Base-by-base conservation (phyloP, 1,140 invertebrate species). In the Hyles vespertilio region DNA sequence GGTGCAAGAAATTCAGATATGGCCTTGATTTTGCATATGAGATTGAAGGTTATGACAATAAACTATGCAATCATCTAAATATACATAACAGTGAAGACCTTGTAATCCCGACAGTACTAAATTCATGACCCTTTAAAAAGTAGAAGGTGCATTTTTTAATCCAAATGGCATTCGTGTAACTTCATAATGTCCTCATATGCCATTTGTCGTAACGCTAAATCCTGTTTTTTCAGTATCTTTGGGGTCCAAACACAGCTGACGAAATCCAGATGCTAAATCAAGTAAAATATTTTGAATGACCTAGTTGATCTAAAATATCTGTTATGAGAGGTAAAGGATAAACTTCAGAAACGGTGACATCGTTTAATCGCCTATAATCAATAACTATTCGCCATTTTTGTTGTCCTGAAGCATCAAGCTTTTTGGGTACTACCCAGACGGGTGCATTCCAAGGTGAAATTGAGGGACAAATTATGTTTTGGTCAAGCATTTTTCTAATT, bases 1-100 rank as follows among this genome's bases (percentile, higher is more conserved):
- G 88, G 87, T 8, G 58, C 33, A 9, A 79, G 77, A 58, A 77
- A 90, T 74, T 46, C 36, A 32, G 32, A 44, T 33, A 55, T 32
- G 36, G 56, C 56, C 32, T 46, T 57, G 32, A 57, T 22, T 22
- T 1, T 22, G 22, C 22, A 22, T 22, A 22, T 22, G 22, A 22
- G 22, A 22, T 22, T 22, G 1, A 22, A 22, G 22, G 22, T 22
- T 22, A 22, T 22, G 22, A 22, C 1, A 22, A 22, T 22, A 22
- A 22, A 22, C 22, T 22, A 22, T 22, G 22, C 22, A 22, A 22
- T 57, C 56, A 49, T 57, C 56, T 22, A 57, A 33, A 40, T 57
- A 57, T 4, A 57, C 34, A 50, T 49, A 57, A 32, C 46, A 49
- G 43, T 50, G 46, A 12, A 49, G 32, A 32, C 46, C 56, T 57